Percentiles rank a stretch among this genome's conserved stretches.
Conservation (phyloP, 2,888 invertebrate genomes). For the Aleiodes alternator region DNA sequence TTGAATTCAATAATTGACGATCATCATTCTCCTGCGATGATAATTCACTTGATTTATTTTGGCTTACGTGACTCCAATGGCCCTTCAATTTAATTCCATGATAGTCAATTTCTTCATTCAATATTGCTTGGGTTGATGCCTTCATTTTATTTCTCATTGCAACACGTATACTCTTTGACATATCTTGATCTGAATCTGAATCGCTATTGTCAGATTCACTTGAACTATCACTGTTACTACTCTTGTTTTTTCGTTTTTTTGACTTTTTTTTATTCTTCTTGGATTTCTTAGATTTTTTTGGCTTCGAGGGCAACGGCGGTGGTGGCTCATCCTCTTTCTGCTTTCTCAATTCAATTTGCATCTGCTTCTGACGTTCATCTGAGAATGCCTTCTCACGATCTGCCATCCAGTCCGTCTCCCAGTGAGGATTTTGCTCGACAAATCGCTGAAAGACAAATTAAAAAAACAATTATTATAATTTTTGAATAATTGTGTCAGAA, state of each 20-base stretch:
- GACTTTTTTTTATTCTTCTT: conserved; percentile 78
- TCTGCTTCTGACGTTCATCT: conserved; percentile 73
- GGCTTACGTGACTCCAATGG: conserved; percentile 73
- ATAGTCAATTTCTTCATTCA: conserved; percentile 75
- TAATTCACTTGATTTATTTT: conserved; percentile 61
- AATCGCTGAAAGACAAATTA: conserved; percentile 80
- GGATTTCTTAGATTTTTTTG: conserved; percentile 81
- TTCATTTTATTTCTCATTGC: conserved; percentile 80
- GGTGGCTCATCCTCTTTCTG: conserved; percentile 79
- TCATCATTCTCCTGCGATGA: conserved; percentile 74
- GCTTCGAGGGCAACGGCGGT: conserved; percentile 73
- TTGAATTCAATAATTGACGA: conserved; percentile 75
- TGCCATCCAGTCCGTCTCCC: conserved; percentile 91
- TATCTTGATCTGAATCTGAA: conserved; percentile 76
- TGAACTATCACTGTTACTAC: conserved; percentile 71
- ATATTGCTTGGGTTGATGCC: conserved; percentile 76
- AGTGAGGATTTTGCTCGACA: conserved; percentile 89
- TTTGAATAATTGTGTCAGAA: background rate
- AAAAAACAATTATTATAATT: background rate
- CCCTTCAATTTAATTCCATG: conserved; percentile 74
- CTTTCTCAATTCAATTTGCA: conserved; percentile 75
- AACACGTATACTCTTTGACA: conserved; percentile 80
- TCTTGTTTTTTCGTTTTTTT: conserved; percentile 76
- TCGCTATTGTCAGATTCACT: conserved; percentile 75
- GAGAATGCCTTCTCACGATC: conserved; percentile 84